Evolutionary conservation across 2,888 invertebrate species (phyloP).

Genomic region (Metalampra italica): DNA sequence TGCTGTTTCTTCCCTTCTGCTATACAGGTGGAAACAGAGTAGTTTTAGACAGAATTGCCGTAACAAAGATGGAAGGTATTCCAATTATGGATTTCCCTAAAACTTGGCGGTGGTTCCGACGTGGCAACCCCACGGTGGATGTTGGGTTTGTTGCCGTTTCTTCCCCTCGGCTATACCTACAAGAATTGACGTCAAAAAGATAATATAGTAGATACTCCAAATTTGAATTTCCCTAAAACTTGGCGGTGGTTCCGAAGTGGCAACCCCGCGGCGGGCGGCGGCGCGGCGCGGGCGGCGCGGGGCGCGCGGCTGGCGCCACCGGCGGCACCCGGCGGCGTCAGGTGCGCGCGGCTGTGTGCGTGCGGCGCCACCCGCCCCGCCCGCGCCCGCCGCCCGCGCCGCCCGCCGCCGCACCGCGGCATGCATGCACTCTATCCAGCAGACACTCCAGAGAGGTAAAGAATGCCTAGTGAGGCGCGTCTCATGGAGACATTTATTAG

Average conservation of each 20-base stretch:
- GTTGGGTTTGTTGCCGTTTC: too few relatives aligned
- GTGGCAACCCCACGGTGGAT: slow-evolving; percentile 31
- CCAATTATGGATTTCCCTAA: slow-evolving; percentile 12
- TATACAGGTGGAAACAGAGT: too few relatives aligned
- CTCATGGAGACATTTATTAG: too few relatives aligned
- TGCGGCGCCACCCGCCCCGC: slow-evolving; percentile 58
- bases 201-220: too few relatives aligned
- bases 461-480: background rate
- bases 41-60: too few relatives aligned
- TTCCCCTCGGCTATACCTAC: too few relatives aligned
- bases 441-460: background rate
- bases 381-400: slow-evolving; percentile 4
- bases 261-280: slow-evolving; percentile 24
- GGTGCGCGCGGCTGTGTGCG: slow-evolving; percentile 72
- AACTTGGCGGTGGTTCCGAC: slow-evolving; percentile 15
- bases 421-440: slow-evolving; percentile 25
- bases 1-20: too few relatives aligned
- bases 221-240: slow-evolving; percentile 14
- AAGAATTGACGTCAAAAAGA: too few relatives aligned
- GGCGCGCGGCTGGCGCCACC: slow-evolving; percentile 31
- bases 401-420: slow-evolving; percentile 13
- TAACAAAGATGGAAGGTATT: too few relatives aligned
- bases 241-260: slow-evolving; percentile 24
- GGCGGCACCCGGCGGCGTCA: slow-evolving; percentile 76
- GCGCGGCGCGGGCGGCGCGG: slow-evolving; percentile 19